Evolutionary conservation across 2,888 invertebrate genomes (phyloP).

Genomic region (Cylloceria caligata): DNA sequence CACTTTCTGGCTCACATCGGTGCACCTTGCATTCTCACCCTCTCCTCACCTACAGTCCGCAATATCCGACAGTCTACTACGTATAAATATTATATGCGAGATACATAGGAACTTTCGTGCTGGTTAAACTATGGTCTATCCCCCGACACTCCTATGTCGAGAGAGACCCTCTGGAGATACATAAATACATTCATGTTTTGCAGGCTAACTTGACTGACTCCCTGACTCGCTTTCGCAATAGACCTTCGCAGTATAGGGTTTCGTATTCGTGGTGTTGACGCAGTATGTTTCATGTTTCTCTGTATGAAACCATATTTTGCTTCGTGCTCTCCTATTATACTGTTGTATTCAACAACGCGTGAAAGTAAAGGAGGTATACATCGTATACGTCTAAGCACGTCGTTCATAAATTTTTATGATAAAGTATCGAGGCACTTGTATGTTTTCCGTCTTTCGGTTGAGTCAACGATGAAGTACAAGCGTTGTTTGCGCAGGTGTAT

Average conservation of each 20-base stretch:
- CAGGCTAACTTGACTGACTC: slow-evolving; percentile 13
- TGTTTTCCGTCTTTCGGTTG: neutral
- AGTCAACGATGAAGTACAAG: neutral
- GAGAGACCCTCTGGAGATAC: slow-evolving; percentile 22
- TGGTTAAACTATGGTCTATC: slow-evolving; percentile 10
- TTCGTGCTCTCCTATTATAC: too few species aligned
- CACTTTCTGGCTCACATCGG: neutral
- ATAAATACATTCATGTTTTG: slow-evolving; percentile 44
- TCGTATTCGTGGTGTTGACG: neutral
- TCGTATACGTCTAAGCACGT: neutral
- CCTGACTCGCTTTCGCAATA: neutral
- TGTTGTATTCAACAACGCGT: neutral
- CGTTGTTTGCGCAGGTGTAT: neutral
- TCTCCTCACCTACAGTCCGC: neutral
- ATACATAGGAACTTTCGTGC: slow-evolving; percentile 35
- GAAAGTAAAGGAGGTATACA: neutral
- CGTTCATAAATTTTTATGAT: slow-evolving; percentile 21
- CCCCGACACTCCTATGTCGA: neutral
- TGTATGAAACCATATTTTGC: neutral
- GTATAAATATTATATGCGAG: slow-evolving; percentile 36
- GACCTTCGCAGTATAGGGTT: neutral
- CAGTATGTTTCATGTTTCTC: too few species aligned
- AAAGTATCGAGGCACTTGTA: neutral
- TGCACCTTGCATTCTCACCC: neutral
- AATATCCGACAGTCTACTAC: neutral